Evolutionary conservation across 2,113 vertebrate species (phyloP), one percentile per base, ranked within the genome.

Genomic region (Tiliqua scincoides): DNA sequence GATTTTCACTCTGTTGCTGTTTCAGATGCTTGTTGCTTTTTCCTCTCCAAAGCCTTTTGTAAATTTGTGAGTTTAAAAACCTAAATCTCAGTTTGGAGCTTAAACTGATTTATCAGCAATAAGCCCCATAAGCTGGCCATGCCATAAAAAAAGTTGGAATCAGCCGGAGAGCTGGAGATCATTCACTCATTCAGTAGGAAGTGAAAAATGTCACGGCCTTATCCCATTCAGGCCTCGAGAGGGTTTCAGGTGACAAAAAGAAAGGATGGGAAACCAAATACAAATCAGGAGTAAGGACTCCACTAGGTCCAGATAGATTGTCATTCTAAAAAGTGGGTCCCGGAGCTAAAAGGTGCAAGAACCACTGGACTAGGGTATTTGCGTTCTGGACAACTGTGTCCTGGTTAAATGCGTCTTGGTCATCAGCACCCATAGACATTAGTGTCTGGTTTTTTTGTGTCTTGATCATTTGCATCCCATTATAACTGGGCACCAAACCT

Each of bases 71-170:
- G 89, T 85, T 43, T 35, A 94, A 93, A 89, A 90, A 52, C 87
- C 67, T 87, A 87, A 87, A 85, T 95, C 91, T 93, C 93, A 82
- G 88, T 93, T 93, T 89, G 88, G 91, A 88, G 89, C 91, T 95
- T 93, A 95, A 91, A 91, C 85, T 93, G 93, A 93, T 77, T 94
- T 95, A 93, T 79, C 83, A 83, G 89, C 82, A 85, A 40, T 93
- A 93, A 91, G 88, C 87, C 72, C 81, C 87, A n/a, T 93, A 93
- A 93, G 85, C 85, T 85, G 90, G 89, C 89, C 87, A 88, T 80
- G 90, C 91, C 93, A 91, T 89, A 93, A 93, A 94, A 93, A 94
- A 91, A 93, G 91, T 81, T 80, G 76, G 92, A 91, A 91, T 93
- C 92, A 91, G 89, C 37, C 37, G 84, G 88, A 79, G 90, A 91